phyloP scores from a whole-genome alignment of 2,888 invertebrate genomes.

The Taphrorychus bicolor region DNA sequence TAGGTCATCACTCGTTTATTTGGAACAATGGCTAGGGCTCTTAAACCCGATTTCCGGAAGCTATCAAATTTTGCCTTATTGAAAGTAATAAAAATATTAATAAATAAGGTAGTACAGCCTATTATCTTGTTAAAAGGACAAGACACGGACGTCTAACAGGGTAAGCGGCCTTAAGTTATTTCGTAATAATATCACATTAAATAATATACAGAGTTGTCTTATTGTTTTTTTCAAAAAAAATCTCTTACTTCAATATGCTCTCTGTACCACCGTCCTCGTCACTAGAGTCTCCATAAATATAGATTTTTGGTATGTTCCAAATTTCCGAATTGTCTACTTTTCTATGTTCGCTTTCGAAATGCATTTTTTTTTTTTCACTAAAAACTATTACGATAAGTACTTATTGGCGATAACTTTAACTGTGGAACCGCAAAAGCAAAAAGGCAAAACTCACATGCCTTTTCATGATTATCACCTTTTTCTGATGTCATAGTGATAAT shows the following conservation, averaged over 20 bases:
- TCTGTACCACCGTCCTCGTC: conserved; percentile 11
- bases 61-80: conserved; percentile 36
- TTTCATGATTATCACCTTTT: not conserved
- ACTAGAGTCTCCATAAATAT: conserved; percentile 27
- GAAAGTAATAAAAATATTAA: conserved; percentile 43
- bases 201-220: not conserved
- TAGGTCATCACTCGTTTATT: too few species aligned
- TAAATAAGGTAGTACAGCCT: conserved; percentile 27
- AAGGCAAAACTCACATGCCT: not conserved
- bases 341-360: not conserved
- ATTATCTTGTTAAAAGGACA: conserved; percentile 27
- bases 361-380: not conserved
- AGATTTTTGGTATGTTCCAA: conserved; percentile 25
- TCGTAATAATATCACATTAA: too few species aligned
- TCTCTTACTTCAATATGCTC: not conserved
- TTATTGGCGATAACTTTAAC: too few species aligned
- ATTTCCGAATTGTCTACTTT: conserved; percentile 14
- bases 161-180: not conserved
- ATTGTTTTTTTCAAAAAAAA: not conserved
- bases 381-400: not conserved
- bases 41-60: conserved; percentile 11
- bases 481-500: not conserved
- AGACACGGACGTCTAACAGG: not conserved
- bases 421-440: not conserved
- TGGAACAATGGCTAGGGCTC: conserved; percentile 1